Conservation (phyloP, 2,797 vertebrate species). For the Champsocephalus esox region DNA sequence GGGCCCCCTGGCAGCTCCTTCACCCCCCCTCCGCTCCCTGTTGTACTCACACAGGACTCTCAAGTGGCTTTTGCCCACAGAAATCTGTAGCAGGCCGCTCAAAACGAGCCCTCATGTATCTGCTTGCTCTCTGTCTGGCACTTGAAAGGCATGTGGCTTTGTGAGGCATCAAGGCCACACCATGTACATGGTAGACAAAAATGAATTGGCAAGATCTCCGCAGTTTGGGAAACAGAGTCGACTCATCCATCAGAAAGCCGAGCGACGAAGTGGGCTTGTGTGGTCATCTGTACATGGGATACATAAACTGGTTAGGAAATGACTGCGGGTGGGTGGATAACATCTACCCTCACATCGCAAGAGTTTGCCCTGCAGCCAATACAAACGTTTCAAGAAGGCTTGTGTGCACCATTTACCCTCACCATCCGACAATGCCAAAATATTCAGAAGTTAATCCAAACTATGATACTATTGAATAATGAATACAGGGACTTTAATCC, state of each 20-base stretch:
- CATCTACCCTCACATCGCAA: background rate
- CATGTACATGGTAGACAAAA: constrained; percentile 60
- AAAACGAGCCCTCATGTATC: constrained; percentile 70
- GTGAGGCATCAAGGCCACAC: constrained; percentile 53
- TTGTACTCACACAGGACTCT: constrained; percentile 58
- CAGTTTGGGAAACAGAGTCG: constrained; percentile 30
- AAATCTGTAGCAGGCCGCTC: constrained; percentile 57
- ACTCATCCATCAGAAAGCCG: constrained; percentile 24
- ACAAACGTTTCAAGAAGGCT: background rate
- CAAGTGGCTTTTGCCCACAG: constrained; percentile 71
- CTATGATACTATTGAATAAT: constrained; percentile 1
- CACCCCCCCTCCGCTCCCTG: constrained; percentile 24
- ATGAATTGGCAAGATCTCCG: constrained; percentile 39
- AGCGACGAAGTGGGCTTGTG: background rate
- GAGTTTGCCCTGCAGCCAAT: background rate
- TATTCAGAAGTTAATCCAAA: constrained; percentile 20
- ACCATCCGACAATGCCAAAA: background rate
- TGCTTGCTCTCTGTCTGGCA: constrained; percentile 61
- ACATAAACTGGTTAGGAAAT: constrained; percentile 23
- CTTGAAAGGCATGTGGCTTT: constrained; percentile 73
- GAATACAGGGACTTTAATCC: constrained; percentile 18
- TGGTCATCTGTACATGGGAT: constrained; percentile 16
- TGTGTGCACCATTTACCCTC: background rate
- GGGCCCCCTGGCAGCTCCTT: constrained; percentile 34
- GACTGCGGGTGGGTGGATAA: constrained; percentile 5